Percentiles rank a stretch among this genome's conserved stretches.
phyloP scores from a whole-genome alignment of 2,888 invertebrate genomes.

The Eupithecia insigniata region DNA sequence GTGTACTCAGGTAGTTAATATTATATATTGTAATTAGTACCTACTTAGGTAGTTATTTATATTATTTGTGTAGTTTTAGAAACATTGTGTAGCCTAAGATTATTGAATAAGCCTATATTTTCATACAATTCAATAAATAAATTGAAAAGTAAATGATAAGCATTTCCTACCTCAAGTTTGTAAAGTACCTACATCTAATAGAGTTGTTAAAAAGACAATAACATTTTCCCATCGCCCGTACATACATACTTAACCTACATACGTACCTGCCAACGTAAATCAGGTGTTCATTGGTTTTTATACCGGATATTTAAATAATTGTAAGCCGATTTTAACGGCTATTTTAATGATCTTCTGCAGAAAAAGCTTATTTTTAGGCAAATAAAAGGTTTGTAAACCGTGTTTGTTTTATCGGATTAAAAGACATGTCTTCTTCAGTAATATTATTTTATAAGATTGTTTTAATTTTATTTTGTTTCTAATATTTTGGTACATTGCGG shows the following conservation, averaged over 20 bases:
- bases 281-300: not conserved
- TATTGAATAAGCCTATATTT: not conserved
- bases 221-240: not conserved
- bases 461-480: not conserved
- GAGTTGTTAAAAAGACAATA: not conserved
- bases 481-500: not conserved
- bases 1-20: too few relatives aligned
- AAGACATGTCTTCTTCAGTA: not conserved
- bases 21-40: too few relatives aligned
- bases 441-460: not conserved
- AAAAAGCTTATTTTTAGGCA: not conserved
- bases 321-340: not conserved
- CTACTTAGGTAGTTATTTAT: not conserved
- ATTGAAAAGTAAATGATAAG: not conserved
- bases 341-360: not conserved
- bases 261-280: not conserved
- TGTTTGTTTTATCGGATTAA: not conserved
- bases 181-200: not conserved
- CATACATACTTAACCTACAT: too few relatives aligned
- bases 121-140: not conserved
- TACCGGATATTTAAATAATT: not conserved
- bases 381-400: not conserved
- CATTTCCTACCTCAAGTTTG: not conserved
- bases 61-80: not conserved
- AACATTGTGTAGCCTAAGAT: not conserved